Conservation (phyloP, 2,888 invertebrate species). For the Chymomyza caudatula region DNA sequence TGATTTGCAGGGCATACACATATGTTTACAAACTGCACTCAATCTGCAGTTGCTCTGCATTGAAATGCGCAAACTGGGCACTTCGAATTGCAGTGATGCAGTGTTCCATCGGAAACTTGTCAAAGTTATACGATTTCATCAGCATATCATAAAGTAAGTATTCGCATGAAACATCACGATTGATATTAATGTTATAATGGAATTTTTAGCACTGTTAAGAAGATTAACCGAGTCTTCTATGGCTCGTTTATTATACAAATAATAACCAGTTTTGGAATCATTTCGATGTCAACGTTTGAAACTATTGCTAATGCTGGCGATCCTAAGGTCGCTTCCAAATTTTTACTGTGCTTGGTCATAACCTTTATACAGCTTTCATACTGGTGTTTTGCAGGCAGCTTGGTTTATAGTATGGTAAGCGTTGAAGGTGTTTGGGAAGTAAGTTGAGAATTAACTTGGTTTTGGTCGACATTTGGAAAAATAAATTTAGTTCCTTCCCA, state of each 20-base stretch:
- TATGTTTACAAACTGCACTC: conserved; percentile 59
- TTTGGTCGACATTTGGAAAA: too few relatives aligned
- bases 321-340: conserved; percentile 64
- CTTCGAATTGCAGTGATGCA: conserved; percentile 9
- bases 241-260: conserved; percentile 66
- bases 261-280: conserved; percentile 63
- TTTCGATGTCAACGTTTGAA: conserved; percentile 73
- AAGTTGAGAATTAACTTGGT: background rate
- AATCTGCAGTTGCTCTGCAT: conserved; percentile 67
- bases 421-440: background rate
- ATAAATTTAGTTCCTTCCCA: too few relatives aligned
- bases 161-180: background rate
- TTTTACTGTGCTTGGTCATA: conserved; percentile 59
- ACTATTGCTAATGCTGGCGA: conserved; percentile 54
- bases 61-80: conserved; percentile 48
- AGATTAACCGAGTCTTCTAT: conserved; percentile 57
- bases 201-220: conserved; percentile 33
- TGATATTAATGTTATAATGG: background rate
- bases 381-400: conserved; percentile 69
- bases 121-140: conserved; percentile 59
- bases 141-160: conserved; percentile 63
- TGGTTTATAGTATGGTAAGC: conserved; percentile 61
- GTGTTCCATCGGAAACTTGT: conserved; percentile 45
- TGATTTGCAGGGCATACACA: conserved; percentile 54
- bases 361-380: conserved; percentile 66